phyloP scores from a whole-genome alignment of 2,113 vertebrate genomes.

The Dromas ardeola region DNA sequence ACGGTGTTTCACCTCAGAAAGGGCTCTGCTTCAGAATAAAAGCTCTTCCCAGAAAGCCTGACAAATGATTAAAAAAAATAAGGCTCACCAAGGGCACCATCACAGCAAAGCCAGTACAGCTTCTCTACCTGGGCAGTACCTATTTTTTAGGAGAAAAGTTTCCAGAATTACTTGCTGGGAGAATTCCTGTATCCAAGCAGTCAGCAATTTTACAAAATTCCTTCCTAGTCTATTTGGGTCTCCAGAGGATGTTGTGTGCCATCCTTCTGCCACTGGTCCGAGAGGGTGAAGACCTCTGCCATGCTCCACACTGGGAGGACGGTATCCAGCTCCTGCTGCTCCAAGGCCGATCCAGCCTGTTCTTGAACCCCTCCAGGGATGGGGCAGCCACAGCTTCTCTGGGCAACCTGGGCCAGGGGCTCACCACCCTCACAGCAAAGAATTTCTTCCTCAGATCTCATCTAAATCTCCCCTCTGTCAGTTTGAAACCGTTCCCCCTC shows the following conservation, averaged over 20 bases:
- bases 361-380: no score
- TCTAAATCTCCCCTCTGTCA: no score
- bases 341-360: no score
- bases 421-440: no score
- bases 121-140: not conserved
- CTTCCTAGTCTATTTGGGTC: not conserved
- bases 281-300: not conserved
- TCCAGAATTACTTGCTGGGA: not conserved
- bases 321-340: no score
- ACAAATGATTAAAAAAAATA: not conserved
- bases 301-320: not conserved
- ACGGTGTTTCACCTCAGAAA: not conserved
- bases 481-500: no score
- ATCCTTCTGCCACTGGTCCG: not conserved
- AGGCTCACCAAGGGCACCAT: not conserved
- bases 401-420: no score
- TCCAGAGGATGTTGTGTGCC: accelerated
- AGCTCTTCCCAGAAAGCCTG: not conserved
- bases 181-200: not conserved
- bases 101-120: not conserved
- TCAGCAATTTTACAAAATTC: not conserved
- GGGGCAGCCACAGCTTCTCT: no score
- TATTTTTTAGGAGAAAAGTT: not conserved
- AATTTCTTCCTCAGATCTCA: no score
- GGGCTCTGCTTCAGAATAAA: not conserved